Conservation (phyloP, 1,140 invertebrate species). For the Leguminivora glycinivorella region DNA sequence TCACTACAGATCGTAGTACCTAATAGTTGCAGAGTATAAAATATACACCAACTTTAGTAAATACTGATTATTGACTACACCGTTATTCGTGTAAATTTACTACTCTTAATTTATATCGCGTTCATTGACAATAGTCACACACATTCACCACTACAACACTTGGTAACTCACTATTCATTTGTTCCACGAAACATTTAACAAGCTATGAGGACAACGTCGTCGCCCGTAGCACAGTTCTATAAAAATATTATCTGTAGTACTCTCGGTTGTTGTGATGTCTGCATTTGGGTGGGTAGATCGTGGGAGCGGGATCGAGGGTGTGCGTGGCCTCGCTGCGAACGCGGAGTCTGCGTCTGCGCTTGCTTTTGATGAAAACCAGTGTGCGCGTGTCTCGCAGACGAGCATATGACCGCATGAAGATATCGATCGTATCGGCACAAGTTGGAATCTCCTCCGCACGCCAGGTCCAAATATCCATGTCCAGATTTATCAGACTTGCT, state of each 20-base stretch:
- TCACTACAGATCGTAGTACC: not conserved
- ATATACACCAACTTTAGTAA: slow-evolving; percentile 35
- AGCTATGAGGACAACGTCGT: slow-evolving; percentile 44
- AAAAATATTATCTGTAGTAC: slow-evolving; percentile 75
- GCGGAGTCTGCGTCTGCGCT: slow-evolving; percentile 45
- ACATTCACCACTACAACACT: slow-evolving; percentile 33
- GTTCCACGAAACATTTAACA: slow-evolving; percentile 34
- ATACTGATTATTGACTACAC: slow-evolving; percentile 39
- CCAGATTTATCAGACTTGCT: slow-evolving; percentile 54
- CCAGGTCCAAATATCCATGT: slow-evolving; percentile 73
- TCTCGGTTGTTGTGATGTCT: slow-evolving; percentile 71
- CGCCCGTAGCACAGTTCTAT: slow-evolving; percentile 57
- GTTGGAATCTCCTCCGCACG: slow-evolving; percentile 77
- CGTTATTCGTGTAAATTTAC: slow-evolving; percentile 19
- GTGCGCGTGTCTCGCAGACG: slow-evolving; percentile 68
- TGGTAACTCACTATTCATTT: slow-evolving; percentile 42
- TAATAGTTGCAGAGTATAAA: not conserved
- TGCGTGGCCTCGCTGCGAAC: slow-evolving; percentile 41
- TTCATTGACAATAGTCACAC: slow-evolving; percentile 20
- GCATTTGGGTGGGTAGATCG: slow-evolving; percentile 71
- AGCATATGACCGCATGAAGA: slow-evolving; percentile 80
- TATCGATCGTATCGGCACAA: slow-evolving; percentile 81
- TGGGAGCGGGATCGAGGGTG: slow-evolving; percentile 74
- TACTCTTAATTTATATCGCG: not conserved
- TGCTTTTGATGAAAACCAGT: slow-evolving; percentile 72